Conservation (phyloP, 2,888 invertebrate species). For the Agriotes lineatus region DNA sequence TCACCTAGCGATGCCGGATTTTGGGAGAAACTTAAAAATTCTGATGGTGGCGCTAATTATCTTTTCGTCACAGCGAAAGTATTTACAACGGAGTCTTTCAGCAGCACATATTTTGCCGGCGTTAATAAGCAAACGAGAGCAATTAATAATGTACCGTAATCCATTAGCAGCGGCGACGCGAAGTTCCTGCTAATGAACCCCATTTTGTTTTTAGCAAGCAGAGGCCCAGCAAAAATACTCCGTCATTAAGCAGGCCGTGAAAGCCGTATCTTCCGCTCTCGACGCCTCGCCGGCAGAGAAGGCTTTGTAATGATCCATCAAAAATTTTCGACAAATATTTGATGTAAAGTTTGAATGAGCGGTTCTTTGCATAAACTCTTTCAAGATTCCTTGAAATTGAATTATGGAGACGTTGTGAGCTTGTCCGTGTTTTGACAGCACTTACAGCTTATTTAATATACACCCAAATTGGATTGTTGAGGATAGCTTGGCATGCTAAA, state of each 20-base stretch:
- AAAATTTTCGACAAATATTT: constrained; percentile 25
- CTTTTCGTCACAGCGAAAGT: background rate
- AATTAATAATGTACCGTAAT: constrained; percentile 30
- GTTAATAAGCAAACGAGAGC: constrained; percentile 23
- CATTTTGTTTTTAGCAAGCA: constrained; percentile 21
- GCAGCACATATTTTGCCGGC: constrained; percentile 12
- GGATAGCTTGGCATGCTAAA: too few relatives aligned
- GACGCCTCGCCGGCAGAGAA: constrained; percentile 16
- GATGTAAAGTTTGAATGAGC: constrained; percentile 14
- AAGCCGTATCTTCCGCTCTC: constrained; percentile 19
- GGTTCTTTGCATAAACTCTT: constrained; percentile 6
- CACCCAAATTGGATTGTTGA: background rate
- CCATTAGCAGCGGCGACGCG: constrained; percentile 21
- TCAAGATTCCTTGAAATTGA: background rate
- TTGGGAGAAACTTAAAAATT: background rate
- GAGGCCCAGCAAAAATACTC: constrained; percentile 9
- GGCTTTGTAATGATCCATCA: constrained; percentile 23
- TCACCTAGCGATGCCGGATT: constrained; percentile 5
- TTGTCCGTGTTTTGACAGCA: constrained; percentile 4
- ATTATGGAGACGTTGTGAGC: background rate
- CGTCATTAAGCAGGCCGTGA: constrained; percentile 23
- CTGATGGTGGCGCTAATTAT: constrained; percentile 7
- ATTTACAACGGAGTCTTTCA: constrained; percentile 18
- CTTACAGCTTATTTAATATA: background rate
- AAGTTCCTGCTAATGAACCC: constrained; percentile 22